Evolutionary conservation across 2,888 invertebrate genomes (phyloP), one percentile per base, ranked within the genome.

Genomic region (Agriotes lineatus): DNA sequence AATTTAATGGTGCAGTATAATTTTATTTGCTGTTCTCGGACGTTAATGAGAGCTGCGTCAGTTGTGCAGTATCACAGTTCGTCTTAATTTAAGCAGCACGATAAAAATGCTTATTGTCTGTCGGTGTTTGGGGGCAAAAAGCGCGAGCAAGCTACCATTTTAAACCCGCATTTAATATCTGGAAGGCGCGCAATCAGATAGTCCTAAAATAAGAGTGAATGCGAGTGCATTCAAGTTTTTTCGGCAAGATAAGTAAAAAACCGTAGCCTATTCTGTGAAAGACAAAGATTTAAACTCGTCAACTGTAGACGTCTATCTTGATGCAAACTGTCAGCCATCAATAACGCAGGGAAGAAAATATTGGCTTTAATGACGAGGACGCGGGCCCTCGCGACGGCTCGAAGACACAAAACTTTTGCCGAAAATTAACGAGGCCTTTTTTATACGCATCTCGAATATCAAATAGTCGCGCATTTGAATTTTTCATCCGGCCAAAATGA

Each of bases 241-340:
- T 72, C 72, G 64, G 52, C 69, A 52, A 63, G 73, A 70, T 69
- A 73, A 73, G 64, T 67, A 66, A 72, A 72, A 72, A 75, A 72
- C 68, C 70, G 61, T 69, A 74, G 68, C 72, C 72, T 70, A 72
- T 74, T 74, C 74, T 72, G 74, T 70, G 71, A 78, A 76, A 80
- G 79, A 78, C 81, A 75, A 81, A 79, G 79, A 80, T 80, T 80
- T 78, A 79, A 77, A 76, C 74, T 79, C 79, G 78, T 79, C 79
- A 79, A 75, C 74, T 71, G 74, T 75, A 79, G 78, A 81, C 81
- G 80, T 81, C 81, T 81, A 81, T 81, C 82, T 82, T 78, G 80
- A 80, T 80, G 80, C 79, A 76, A 78, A 77, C 80, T 83, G 82
- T 82, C 82, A 81, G 76, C 76, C 82, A 82, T 83, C 83, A 83